A percentile compares a stretch with the other conserved stretches of the same genome.
Evolutionary conservation across 2,888 invertebrate genomes (phyloP).

Genomic region (Drosophila subsilvestris): DNA sequence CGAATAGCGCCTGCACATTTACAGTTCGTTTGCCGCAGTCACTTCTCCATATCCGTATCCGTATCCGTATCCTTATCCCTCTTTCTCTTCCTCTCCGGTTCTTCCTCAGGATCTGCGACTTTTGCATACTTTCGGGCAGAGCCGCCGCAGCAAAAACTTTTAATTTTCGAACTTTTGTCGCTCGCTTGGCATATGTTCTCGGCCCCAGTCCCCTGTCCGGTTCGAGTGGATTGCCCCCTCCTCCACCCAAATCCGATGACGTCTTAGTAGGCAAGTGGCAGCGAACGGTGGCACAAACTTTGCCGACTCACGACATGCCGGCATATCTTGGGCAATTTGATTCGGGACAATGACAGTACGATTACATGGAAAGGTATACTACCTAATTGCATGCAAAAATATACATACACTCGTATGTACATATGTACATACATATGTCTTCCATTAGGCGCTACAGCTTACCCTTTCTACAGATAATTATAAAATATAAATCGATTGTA

Average conservation of each 20-base stretch:
- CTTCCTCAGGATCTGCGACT: background rate
- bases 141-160: slow-evolving; percentile 57
- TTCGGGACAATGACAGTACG: background rate
- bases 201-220: background rate
- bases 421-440: no score
- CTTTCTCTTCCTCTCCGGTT: slow-evolving; percentile 6
- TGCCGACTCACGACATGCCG: background rate
- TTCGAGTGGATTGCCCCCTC: slow-evolving; percentile 28
- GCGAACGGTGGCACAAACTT: slow-evolving; percentile 11
- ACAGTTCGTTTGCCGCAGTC: background rate
- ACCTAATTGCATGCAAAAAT: background rate
- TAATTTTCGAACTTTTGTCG: slow-evolving; percentile 69
- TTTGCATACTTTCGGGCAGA: slow-evolving; percentile 38
- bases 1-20: slow-evolving; percentile 5
- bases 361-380: background rate
- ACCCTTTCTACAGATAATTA: no score
- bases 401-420: no score
- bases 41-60: no score
- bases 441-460: no score
- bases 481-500: no score
- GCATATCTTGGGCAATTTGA: background rate
- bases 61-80: background rate
- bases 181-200: slow-evolving; percentile 41
- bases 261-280: slow-evolving; percentile 30
- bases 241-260: slow-evolving; percentile 42